Conservation (phyloP, 1,140 invertebrate genomes). For the Melanaphis sacchari region DNA sequence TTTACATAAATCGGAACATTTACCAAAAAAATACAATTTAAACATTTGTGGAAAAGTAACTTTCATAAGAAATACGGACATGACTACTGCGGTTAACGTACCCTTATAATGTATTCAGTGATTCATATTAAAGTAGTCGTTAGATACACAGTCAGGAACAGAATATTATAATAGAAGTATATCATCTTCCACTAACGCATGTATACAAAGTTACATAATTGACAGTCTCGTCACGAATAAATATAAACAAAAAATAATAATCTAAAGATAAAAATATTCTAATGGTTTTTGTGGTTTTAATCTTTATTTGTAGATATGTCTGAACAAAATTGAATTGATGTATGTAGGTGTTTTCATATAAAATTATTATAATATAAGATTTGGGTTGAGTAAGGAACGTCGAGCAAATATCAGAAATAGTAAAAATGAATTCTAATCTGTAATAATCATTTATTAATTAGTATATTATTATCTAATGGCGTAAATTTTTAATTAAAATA, state of each 20-base stretch:
- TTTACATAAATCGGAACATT: background rate
- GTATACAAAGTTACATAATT: background rate
- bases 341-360: background rate
- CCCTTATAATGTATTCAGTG: background rate
- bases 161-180: background rate
- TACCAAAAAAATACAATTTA: constrained; percentile 1
- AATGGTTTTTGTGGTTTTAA: background rate
- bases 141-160: background rate
- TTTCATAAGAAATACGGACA: background rate
- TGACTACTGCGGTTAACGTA: background rate
- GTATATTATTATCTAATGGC: background rate
- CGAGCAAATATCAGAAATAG: background rate
- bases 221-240: background rate
- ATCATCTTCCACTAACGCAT: background rate
- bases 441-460: background rate
- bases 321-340: background rate
- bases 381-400: too few species aligned
- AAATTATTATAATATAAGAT: background rate
- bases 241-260: background rate
- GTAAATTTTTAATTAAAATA: background rate
- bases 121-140: background rate
- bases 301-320: background rate
- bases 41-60: background rate
- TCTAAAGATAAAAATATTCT: background rate
- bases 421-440: background rate